Conservation (phyloP, 2,888 invertebrate genomes). For the Diarsia mendica region DNA sequence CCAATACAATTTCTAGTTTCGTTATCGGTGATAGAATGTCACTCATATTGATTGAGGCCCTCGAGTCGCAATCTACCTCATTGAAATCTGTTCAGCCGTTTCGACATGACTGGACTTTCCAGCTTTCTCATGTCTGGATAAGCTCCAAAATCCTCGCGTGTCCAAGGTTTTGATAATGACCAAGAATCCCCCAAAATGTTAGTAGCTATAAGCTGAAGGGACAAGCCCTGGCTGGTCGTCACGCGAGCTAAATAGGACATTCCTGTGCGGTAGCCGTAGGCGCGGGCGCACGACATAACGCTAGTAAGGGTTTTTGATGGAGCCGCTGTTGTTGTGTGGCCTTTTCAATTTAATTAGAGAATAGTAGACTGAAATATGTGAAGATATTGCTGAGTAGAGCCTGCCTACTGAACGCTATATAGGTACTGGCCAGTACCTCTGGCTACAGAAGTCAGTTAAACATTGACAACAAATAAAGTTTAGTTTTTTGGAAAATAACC, state of each 20-base stretch:
- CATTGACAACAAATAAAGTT: no score
- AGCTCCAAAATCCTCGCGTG: slow-evolving; percentile 9
- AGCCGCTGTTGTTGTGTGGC: background rate
- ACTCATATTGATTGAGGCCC: no score
- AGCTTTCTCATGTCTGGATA: slow-evolving; percentile 3
- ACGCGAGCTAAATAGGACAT: slow-evolving; percentile 32
- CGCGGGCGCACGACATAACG: slow-evolving; percentile 20
- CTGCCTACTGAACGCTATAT: no score
- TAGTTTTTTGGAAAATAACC: no score
- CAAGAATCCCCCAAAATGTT: slow-evolving; percentile 28
- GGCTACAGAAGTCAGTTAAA: no score
- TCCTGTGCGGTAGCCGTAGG: slow-evolving; percentile 17
- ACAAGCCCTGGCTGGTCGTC: slow-evolving; percentile 7
- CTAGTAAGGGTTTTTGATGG: background rate
- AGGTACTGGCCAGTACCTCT: no score
- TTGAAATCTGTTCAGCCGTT: background rate
- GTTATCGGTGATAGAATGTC: no score
- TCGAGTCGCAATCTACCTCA: background rate
- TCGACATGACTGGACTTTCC: background rate
- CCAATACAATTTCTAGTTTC: background rate
- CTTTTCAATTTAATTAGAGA: background rate
- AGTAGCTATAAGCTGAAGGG: background rate
- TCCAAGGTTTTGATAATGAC: background rate
- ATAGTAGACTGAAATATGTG: background rate
- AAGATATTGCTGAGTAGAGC: background rate